Percentiles rank a stretch among this genome's conserved stretches.
These are phyloP conservation scores for Orthosia gracilis DNA, from an alignment of 2,888 invertebrate species.

Conservation along the genomic window DNA sequence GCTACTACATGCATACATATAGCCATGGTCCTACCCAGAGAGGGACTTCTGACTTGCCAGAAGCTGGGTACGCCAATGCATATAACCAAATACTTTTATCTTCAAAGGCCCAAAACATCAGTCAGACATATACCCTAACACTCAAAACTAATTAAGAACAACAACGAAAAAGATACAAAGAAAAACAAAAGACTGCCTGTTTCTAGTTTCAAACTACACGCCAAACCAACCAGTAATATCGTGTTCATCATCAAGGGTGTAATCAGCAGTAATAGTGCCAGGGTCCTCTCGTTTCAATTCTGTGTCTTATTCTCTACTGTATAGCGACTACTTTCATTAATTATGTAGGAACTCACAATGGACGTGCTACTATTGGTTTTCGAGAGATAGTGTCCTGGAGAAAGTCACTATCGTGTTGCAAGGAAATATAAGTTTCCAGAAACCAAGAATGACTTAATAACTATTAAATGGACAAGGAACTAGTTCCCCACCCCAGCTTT, in stretches of 20 bases:
- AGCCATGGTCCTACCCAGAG: too few species aligned
- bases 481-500: too few species aligned
- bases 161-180: slow-evolving; percentile 20
- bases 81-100: too few species aligned
- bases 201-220: background rate
- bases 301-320: slow-evolving; percentile 21
- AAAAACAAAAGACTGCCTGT: background rate
- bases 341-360: slow-evolving; percentile 61
- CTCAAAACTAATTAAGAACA: slow-evolving; percentile 24
- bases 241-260: slow-evolving; percentile 10
- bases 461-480: too few species aligned
- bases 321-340: slow-evolving; percentile 62
- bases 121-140: background rate
- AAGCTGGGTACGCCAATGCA: too few species aligned
- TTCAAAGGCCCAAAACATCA: too few species aligned
- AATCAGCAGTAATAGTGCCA: slow-evolving; percentile 39
- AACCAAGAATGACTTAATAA: too few species aligned
- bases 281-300: slow-evolving; percentile 27
- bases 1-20: too few species aligned
- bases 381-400: background rate
- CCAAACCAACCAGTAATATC: background rate
- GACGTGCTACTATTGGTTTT: slow-evolving; percentile 51
- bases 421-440: too few species aligned
- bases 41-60: too few species aligned
- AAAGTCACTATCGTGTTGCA: background rate